Evolutionary conservation across 2,888 invertebrate genomes (phyloP).

Genomic region (Norana najaformis): DNA sequence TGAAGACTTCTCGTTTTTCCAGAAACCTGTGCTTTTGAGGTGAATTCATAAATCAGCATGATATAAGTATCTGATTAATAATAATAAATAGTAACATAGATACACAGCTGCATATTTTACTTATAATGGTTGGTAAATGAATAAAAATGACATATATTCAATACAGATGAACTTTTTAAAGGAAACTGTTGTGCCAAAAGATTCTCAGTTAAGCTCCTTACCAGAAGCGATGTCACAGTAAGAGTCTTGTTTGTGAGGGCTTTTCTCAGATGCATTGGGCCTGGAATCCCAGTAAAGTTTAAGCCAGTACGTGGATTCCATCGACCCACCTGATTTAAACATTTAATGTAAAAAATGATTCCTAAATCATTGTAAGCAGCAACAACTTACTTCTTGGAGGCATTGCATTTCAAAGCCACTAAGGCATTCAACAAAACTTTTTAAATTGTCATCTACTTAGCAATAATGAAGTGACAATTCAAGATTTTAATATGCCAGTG

Average conservation of each 20-base stretch:
- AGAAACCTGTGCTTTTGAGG: too few relatives aligned
- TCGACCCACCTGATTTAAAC: constrained; percentile 47
- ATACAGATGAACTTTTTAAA: not conserved
- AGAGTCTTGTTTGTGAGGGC: constrained; percentile 51
- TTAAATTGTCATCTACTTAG: too few relatives aligned
- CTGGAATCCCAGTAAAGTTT: constrained; percentile 47
- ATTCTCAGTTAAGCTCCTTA: constrained; percentile 63
- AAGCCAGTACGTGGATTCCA: constrained; percentile 49
- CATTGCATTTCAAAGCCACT: not conserved
- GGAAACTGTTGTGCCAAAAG: not conserved
- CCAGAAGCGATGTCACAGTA: constrained; percentile 85
- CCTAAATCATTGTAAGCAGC: not conserved
- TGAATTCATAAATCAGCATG: too few relatives aligned
- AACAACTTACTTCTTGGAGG: not conserved
- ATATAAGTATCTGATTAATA: too few relatives aligned
- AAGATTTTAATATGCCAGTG: not conserved
- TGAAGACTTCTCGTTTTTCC: too few relatives aligned
- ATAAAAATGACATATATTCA: not conserved
- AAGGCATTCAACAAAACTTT: not conserved
- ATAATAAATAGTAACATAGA: too few relatives aligned
- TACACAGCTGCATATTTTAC: not conserved
- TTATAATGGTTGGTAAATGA: not conserved
- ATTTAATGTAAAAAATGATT: not conserved
- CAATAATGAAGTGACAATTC: too few relatives aligned
- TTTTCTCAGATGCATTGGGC: constrained; percentile 27